Conservation (phyloP, 2,888 invertebrate genomes). For the Unio delphinus region DNA sequence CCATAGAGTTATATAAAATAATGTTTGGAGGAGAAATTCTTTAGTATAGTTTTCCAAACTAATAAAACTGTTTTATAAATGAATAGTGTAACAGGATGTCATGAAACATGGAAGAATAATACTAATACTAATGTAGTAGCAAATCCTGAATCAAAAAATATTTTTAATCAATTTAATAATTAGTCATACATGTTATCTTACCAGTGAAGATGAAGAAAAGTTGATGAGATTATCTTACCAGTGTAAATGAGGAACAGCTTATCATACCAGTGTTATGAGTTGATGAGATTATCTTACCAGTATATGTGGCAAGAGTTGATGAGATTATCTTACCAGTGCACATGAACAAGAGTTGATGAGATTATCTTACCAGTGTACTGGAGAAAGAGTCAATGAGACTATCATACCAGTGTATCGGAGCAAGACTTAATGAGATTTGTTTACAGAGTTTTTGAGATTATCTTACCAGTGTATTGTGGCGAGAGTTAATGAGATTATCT, state of each 20-base stretch:
- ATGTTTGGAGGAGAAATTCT: too few species aligned
- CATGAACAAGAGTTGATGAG: too few species aligned
- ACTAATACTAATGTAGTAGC: too few species aligned
- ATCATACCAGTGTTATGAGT: slow-evolving; percentile 11
- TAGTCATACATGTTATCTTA: not conserved
- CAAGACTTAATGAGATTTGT: slow-evolving; percentile 8
- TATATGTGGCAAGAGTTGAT: too few species aligned
- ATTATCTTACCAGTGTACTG: too few species aligned
- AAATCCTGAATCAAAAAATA: too few species aligned
- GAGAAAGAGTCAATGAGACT: not conserved
- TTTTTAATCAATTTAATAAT: too few species aligned
- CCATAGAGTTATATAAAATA: too few species aligned
- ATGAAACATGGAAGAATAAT: too few species aligned
- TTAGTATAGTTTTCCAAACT: too few species aligned
- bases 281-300: slow-evolving; percentile 8
- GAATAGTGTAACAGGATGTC: too few species aligned
- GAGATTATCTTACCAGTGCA: not conserved
- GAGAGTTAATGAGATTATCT: slow-evolving; percentile 10
- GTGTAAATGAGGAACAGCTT: slow-evolving; percentile 8
- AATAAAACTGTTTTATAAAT: too few species aligned
- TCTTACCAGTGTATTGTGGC: slow-evolving; percentile 10
- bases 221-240: slow-evolving; percentile 9
- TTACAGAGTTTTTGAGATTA: slow-evolving; percentile 1
- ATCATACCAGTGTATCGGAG: slow-evolving; percentile 12
- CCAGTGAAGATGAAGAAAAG: not conserved